Percentiles rank a stretch among this genome's conserved stretches.
Conservation (phyloP, 2,797 vertebrate genomes). For the Acanthurus leucopareius region DNA sequence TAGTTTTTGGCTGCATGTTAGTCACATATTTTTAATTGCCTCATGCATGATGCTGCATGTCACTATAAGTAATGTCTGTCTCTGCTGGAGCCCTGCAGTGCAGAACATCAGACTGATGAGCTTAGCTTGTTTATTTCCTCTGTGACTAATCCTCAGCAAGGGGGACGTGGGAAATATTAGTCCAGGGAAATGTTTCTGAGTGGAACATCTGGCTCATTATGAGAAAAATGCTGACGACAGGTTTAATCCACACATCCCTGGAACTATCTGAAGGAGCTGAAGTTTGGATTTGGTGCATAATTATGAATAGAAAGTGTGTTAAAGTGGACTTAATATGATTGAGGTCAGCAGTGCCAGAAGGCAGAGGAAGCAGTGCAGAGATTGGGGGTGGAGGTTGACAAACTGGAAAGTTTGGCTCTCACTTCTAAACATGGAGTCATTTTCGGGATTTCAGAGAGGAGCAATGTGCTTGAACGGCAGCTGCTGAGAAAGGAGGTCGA, state of each 20-base stretch:
- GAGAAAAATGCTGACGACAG: conserved; percentile 49
- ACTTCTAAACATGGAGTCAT: conserved; percentile 44
- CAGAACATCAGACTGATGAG: conserved; percentile 31
- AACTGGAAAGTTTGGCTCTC: conserved; percentile 63
- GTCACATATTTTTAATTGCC: neutral
- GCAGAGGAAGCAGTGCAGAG: conserved; percentile 36
- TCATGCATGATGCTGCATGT: conserved; percentile 19
- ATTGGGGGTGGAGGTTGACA: conserved; percentile 43
- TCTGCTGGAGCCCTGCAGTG: conserved; percentile 21
- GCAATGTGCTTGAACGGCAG: conserved; percentile 51
- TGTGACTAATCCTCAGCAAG: conserved; percentile 52
- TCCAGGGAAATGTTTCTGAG: conserved; percentile 34
- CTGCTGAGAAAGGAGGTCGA: conserved; percentile 54
- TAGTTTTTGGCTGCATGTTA: neutral
- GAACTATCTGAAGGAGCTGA: conserved; percentile 33
- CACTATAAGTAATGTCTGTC: conserved; percentile 24
- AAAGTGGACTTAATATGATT: neutral
- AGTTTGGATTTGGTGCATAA: conserved; percentile 2
- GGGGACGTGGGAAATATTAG: conserved; percentile 40
- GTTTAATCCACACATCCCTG: conserved; percentile 39
- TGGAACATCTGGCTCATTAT: conserved; percentile 63
- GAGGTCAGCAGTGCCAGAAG: conserved; percentile 1
- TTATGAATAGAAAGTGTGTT: conserved; percentile 31
- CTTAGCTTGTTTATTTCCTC: conserved; percentile 55
- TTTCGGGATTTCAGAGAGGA: conserved; percentile 34